These are phyloP conservation scores for Anthopleura sola DNA, from an alignment of 64 coral and sea anemone species.

Conservation along the genomic window DNA sequence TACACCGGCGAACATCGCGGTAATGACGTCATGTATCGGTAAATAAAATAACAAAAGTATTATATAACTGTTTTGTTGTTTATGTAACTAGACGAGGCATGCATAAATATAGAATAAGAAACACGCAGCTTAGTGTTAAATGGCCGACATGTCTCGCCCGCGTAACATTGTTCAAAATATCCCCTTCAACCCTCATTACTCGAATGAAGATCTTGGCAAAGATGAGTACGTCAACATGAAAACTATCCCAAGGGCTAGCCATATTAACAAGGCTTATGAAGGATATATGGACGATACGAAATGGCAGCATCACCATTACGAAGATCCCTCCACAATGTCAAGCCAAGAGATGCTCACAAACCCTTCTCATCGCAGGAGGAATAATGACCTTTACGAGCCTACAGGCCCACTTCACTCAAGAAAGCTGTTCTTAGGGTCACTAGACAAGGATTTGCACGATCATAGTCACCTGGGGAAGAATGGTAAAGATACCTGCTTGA, in stretches of 20 bases:
- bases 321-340: background rate
- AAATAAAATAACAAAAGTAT: background rate
- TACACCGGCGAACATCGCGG: background rate
- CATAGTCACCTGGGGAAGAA: background rate
- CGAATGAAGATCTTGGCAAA: background rate
- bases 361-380: background rate
- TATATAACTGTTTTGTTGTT: background rate
- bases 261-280: background rate
- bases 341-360: background rate
- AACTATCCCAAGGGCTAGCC: background rate
- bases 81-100: background rate
- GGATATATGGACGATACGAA: background rate
- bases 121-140: too few species aligned
- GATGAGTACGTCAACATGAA: background rate
- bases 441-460: too few species aligned
- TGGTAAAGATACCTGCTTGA: conserved; percentile 7
- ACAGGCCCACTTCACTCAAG: background rate
- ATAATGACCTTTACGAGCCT: conserved; percentile 22
- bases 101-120: background rate
- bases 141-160: background rate
- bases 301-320: background rate
- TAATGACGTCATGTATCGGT: background rate
- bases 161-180: conserved; percentile 6
- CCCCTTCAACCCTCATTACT: background rate
- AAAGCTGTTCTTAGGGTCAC: background rate